Evolutionary conservation across 2,888 invertebrate genomes (phyloP).

Genomic region (Conchocele bisecta): DNA sequence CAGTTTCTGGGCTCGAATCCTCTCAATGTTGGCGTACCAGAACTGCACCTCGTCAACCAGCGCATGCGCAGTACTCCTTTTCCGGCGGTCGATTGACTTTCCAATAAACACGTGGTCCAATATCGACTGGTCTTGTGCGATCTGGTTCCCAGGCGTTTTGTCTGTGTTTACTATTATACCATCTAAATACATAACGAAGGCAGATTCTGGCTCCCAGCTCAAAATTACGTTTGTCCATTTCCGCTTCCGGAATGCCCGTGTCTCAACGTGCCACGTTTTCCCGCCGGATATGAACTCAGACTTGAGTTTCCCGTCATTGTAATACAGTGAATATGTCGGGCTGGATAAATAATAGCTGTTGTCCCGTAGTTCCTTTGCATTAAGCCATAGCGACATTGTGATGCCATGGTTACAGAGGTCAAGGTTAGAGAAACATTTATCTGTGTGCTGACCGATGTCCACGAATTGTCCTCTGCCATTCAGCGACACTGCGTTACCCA

Average conservation of each 20-base stretch:
- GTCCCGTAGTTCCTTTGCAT: constrained; percentile 66
- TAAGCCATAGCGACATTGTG: constrained; percentile 72
- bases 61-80: constrained; percentile 64
- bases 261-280: constrained; percentile 72
- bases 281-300: constrained; percentile 67
- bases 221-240: constrained; percentile 78
- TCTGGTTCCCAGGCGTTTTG: too few relatives aligned
- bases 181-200: constrained; percentile 76
- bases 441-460: constrained; percentile 70
- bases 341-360: constrained; percentile 74
- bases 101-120: constrained; percentile 69
- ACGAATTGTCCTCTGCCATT: constrained; percentile 74
- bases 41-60: constrained; percentile 79
- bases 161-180: constrained; percentile 32
- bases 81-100: constrained; percentile 52
- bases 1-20: constrained; percentile 63
- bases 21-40: constrained; percentile 77
- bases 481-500: constrained; percentile 75
- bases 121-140: too few relatives aligned
- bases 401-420: constrained; percentile 72
- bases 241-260: constrained; percentile 51
- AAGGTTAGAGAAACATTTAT: constrained; percentile 76
- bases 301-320: constrained; percentile 69
- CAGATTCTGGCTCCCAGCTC: constrained; percentile 78
- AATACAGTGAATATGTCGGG: constrained; percentile 78